Evolutionary conservation across 2,888 invertebrate genomes (phyloP).

Genomic region (Perdita meconis): DNA sequence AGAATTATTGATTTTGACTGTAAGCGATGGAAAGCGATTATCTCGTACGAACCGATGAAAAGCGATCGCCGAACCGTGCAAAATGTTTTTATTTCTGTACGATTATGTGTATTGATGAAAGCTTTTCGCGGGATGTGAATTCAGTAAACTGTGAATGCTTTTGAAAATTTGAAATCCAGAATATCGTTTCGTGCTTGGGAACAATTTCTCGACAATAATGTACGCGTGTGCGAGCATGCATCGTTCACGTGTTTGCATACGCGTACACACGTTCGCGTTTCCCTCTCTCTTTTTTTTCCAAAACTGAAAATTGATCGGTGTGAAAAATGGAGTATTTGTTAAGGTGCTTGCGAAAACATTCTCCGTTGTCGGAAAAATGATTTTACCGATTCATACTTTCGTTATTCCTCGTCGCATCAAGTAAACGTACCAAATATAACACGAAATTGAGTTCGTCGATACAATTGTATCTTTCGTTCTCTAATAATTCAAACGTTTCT

Average conservation of each 20-base stretch:
- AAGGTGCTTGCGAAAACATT: background rate
- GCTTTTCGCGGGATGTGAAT: background rate
- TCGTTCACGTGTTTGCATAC: too few relatives aligned
- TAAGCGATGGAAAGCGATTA: too few relatives aligned
- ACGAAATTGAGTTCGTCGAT: constrained; percentile 19
- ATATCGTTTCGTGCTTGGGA: background rate
- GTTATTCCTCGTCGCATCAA: constrained; percentile 6
- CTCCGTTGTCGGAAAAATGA: background rate
- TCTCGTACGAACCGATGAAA: too few relatives aligned
- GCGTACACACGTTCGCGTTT: too few relatives aligned
- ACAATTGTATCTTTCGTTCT: background rate
- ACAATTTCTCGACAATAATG: background rate
- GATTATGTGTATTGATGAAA: background rate
- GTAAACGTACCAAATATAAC: background rate
- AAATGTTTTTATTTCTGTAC: background rate
- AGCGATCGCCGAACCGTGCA: too few relatives aligned
- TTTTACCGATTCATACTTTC: background rate
- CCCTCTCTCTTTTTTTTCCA: background rate
- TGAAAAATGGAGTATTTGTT: background rate
- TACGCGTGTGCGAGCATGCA: background rate
- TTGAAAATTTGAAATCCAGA: background rate
- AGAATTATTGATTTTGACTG: background rate
- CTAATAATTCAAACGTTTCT: background rate
- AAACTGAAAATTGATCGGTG: constrained; percentile 1
- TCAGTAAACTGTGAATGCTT: constrained; percentile 1